These are phyloP conservation scores for Eupeodes corollae DNA, from an alignment of 1,140 invertebrate species.

Conservation along the genomic window DNA sequence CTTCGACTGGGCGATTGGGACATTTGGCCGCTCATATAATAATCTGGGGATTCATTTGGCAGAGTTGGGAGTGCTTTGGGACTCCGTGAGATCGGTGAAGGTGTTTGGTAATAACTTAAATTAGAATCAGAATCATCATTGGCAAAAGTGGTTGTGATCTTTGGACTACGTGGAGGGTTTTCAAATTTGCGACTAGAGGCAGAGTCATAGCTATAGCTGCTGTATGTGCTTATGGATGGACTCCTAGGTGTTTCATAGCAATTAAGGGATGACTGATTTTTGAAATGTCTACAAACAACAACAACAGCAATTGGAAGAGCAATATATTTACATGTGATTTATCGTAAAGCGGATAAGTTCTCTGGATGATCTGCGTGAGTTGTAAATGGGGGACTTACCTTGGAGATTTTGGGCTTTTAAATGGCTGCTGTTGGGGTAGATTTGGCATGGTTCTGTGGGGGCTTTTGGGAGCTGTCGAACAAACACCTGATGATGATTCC, in stretches of 20 bases:
- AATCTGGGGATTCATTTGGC: constrained; percentile 15
- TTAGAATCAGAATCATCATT: constrained; percentile 27
- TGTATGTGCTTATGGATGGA: constrained; percentile 4
- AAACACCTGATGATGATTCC: too few species aligned
- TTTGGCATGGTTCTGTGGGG: too few species aligned
- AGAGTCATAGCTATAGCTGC: constrained; percentile 5
- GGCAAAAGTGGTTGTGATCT: constrained; percentile 30
- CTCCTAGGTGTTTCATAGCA: constrained; percentile 4
- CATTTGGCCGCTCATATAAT: constrained; percentile 17
- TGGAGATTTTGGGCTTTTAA: constrained; percentile 27
- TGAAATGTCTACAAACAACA: constrained; percentile 2
- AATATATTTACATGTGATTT: not conserved
- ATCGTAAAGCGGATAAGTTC: not conserved
- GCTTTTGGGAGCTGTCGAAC: too few species aligned
- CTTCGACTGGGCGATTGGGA: constrained; percentile 14
- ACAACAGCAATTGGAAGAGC: not conserved
- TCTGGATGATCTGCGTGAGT: constrained; percentile 6
- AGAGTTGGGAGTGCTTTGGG: constrained; percentile 5
- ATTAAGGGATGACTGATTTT: not conserved
- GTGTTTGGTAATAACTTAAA: constrained; percentile 24
- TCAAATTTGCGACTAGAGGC: constrained; percentile 7
- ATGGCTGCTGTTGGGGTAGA: constrained; percentile 20
- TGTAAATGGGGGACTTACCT: constrained; percentile 19
- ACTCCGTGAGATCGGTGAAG: constrained; percentile 21
- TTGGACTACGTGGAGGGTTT: constrained; percentile 26